These are phyloP conservation scores for Peromyscus leucopus DNA, from an alignment of 2,113 vertebrate genomes.

Conservation along the genomic window DNA sequence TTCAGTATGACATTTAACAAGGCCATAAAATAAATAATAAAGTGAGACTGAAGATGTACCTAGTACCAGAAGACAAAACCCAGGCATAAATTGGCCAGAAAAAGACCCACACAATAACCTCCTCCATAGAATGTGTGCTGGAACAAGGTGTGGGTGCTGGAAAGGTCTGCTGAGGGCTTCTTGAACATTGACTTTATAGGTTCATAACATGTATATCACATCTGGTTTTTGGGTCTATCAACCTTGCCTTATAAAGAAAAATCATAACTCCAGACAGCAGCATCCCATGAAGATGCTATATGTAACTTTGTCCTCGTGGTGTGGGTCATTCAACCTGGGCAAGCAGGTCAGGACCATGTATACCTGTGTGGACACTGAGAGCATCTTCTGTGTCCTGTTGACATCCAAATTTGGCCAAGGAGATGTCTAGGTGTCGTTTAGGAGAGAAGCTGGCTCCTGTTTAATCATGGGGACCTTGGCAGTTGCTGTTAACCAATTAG, in stretches of 20 bases:
- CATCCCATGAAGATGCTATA: no score
- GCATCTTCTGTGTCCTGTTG: neutral
- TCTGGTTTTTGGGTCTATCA: neutral
- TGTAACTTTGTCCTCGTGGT: neutral
- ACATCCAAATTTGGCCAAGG: neutral
- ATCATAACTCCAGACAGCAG: fast-evolving
- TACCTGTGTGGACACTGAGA: no score
- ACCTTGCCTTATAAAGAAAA: no score
- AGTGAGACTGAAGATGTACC: no score
- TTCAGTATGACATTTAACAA: neutral
- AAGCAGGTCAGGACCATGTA: neutral
- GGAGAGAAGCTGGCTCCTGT: neutral
- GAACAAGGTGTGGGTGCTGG: neutral
- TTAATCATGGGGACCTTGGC: neutral
- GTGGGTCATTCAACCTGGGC: neutral
- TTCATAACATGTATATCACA: no score
- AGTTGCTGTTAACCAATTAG: neutral
- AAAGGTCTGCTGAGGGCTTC: neutral
- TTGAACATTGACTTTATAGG: neutral
- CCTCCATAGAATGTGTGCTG: no score
- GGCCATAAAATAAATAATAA: neutral
- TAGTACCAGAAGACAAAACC: neutral
- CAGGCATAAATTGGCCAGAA: neutral
- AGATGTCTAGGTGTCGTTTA: neutral
- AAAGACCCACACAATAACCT: neutral